These are phyloP conservation scores for Corythaeola cristata DNA, from an alignment of 2,113 vertebrate genomes.

Conservation along the genomic window DNA sequence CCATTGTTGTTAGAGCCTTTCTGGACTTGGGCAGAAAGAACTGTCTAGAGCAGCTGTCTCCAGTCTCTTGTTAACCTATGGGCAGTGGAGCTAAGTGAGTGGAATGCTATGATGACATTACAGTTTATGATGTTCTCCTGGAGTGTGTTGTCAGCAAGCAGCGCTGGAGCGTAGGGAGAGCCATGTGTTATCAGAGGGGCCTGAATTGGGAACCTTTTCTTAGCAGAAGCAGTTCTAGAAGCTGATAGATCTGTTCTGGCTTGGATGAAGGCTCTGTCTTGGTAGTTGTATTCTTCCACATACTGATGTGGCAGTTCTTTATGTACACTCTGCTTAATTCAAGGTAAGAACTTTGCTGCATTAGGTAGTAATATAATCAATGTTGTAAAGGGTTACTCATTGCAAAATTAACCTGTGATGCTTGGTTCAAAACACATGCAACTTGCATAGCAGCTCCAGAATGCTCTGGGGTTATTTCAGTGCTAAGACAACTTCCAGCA, in stretches of 20 bases:
- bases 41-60: not conserved
- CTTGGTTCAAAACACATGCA: not conserved
- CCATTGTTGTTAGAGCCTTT: not conserved
- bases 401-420: not conserved
- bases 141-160: constrained; percentile 27
- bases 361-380: constrained; percentile 5
- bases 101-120: not conserved
- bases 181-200: not conserved
- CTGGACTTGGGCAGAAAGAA: not conserved
- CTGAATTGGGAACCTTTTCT: not conserved
- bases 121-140: not conserved
- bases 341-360: constrained; percentile 20
- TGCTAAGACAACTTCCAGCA: not conserved
- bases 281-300: not conserved
- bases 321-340: constrained; percentile 15
- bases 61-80: not conserved
- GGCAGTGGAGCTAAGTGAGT: not conserved
- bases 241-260: constrained; percentile 11
- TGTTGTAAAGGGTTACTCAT: not conserved
- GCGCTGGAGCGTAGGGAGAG: not conserved
- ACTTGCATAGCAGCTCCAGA: not conserved
- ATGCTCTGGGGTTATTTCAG: accelerated
- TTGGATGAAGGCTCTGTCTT: not conserved
- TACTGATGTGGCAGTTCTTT: constrained; percentile 38
- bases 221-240: constrained; percentile 5